A percentile compares a stretch with the other conserved stretches of the same genome.
Conservation (phyloP, 2,113 vertebrate species). For the Tenebrosternarchus preto region DNA sequence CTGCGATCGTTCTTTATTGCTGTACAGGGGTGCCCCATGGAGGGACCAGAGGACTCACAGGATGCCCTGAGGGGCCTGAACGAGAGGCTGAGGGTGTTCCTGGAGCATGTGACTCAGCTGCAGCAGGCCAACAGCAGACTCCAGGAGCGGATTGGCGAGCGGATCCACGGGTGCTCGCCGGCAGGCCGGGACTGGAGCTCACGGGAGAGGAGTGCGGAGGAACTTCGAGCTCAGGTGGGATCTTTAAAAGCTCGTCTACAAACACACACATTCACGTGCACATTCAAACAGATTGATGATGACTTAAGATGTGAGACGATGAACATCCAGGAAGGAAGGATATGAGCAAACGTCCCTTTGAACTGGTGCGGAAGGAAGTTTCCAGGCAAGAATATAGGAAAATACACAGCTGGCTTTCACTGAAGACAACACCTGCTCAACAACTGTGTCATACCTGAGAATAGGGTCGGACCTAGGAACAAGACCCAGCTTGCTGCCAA, state of each 20-base stretch:
- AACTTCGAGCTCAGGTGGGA: slow-evolving; percentile 71
- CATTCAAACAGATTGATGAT: too few relatives aligned
- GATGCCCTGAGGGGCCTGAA: slow-evolving; percentile 67
- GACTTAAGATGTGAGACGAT: too few relatives aligned
- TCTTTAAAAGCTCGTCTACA: background rate
- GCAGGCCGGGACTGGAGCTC: slow-evolving; percentile 58
- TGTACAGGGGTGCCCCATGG: slow-evolving; percentile 52
- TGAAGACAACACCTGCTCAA: too few relatives aligned
- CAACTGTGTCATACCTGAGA: too few relatives aligned
- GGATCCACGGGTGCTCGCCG: slow-evolving; percentile 38
- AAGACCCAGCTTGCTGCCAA: too few relatives aligned
- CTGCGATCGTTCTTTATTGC: background rate
- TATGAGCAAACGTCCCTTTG: too few relatives aligned
- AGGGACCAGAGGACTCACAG: slow-evolving; percentile 59
- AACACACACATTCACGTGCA: background rate
- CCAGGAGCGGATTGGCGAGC: slow-evolving; percentile 67
- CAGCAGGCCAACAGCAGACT: slow-evolving; percentile 68
- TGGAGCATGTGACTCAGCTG: slow-evolving; percentile 70
- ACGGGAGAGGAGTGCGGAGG: slow-evolving; percentile 63
- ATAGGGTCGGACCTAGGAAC: too few relatives aligned
- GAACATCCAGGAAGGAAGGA: too few relatives aligned
- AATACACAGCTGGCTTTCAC: too few relatives aligned
- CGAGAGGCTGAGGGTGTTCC: slow-evolving; percentile 65
- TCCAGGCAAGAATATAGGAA: too few relatives aligned
- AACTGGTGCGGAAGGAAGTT: too few relatives aligned